phyloP scores from a whole-genome alignment of 2,888 invertebrate genomes.

The Schizaphis graminum region DNA sequence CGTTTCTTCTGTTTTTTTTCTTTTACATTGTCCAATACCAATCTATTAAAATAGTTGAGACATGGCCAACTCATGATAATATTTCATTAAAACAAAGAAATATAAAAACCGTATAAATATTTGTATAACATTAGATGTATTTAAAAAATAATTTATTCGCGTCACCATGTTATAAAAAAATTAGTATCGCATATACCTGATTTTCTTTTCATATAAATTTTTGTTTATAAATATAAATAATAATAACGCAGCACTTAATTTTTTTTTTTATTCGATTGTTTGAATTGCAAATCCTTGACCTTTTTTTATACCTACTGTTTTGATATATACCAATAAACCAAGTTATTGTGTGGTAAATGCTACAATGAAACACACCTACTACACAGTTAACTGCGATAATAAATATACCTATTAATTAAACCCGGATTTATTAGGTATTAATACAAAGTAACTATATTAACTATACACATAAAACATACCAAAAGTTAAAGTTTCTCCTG shows the following conservation, averaged over 20 bases:
- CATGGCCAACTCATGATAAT: not conserved
- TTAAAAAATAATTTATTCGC: not conserved
- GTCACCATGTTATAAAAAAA: not conserved
- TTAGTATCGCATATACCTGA: not conserved
- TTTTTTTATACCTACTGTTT: slow-evolving; percentile 7
- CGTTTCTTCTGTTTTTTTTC: not conserved
- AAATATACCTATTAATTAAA: not conserved
- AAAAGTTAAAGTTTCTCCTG: not conserved
- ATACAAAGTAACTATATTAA: not conserved
- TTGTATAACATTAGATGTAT: not conserved
- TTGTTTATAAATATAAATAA: not conserved
- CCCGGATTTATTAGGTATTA: not conserved
- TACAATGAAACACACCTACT: too few species aligned
- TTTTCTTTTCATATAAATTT: not conserved
- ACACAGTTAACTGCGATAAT: not conserved
- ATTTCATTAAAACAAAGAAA: not conserved
- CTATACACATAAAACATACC: not conserved
- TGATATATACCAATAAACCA: not conserved
- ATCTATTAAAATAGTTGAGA: not conserved
- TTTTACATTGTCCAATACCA: not conserved
- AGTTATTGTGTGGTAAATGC: not conserved
- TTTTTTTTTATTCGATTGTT: not conserved
- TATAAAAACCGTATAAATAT: not conserved
- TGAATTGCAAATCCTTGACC: not conserved
- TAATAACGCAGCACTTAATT: not conserved